Evolutionary conservation across 2,888 invertebrate genomes (phyloP), one percentile per base, ranked within the genome.

Genomic region (Synanthedon vespiformis): DNA sequence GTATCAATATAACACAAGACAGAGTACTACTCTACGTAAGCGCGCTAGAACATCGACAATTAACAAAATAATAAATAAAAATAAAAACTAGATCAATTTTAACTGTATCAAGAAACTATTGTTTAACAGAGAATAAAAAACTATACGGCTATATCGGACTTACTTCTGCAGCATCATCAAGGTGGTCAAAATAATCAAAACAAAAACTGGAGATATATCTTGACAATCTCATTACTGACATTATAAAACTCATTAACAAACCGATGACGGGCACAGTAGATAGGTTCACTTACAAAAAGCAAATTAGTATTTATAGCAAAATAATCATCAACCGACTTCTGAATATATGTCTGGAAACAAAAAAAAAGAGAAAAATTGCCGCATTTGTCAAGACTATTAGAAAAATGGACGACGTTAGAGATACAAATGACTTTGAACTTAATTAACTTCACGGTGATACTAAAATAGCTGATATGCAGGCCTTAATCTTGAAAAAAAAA

Each of bases 391-490:
- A 57, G 55, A 62, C 22, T 13, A 34, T 13, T 48, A 53, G 52
- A 58, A 58, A 61, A 61, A 61, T 56, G 57, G 64, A 59, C 63
- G 61, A 72, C 70, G 75, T 69, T 67, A 70, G 70, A 71, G 66
- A 68, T 65, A 80, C 70, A 76, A 83, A 80, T 80, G 71, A 67
- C 63, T 60, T 58, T 64, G 62, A 61, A 63, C 68, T 70, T 72
- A 82, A 82, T 80, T 79, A 60, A 65, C 63, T 58, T 56, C 61
- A 62, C 60, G 60, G 61, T 57, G 58, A 65, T 63, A 70, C 71
- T 74, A 77, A 74, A 77, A 72, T 65, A 70, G 62, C n/a, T n/a
- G n/a, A 75, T 64, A 69, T 73, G 69, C 61, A 61, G 55, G 54
- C 48, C 41, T 51, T 44, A 55, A 56, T 59, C 57, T 61, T 60